Evolutionary conservation across 2,797 vertebrate genomes (phyloP).

Genomic region (Ispidina lecontei): DNA sequence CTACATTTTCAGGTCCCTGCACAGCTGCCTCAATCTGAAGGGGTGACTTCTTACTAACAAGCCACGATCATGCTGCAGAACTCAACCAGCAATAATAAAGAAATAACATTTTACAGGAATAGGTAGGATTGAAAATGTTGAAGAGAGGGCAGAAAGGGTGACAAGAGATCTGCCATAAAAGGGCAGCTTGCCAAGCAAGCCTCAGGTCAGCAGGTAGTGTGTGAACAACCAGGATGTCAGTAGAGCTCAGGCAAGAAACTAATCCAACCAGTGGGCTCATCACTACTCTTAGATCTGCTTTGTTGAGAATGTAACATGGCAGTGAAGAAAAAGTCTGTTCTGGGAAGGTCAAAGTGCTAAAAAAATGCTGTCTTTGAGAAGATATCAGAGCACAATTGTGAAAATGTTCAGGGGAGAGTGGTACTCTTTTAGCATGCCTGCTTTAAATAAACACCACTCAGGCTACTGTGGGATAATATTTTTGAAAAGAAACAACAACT

Average conservation of each 20-base stretch:
- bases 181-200: neutral
- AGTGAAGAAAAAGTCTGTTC: neutral
- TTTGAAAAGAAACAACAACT: neutral
- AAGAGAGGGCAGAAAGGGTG: neutral
- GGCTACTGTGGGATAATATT: neutral
- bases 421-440: neutral
- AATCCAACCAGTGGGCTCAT: neutral
- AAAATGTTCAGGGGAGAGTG: neutral
- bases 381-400: neutral
- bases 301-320: neutral
- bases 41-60: neutral
- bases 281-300: rapidly evolving
- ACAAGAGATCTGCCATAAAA: neutral
- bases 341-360: neutral
- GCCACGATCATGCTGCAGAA: neutral
- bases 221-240: neutral
- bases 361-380: neutral
- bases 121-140: neutral
- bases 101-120: neutral
- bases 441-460: neutral
- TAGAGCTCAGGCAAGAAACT: neutral
- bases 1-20: neutral
- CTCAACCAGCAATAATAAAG: neutral
- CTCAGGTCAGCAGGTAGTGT: neutral
- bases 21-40: neutral